phyloP scores from a whole-genome alignment of 2,113 vertebrate genomes.

The Callaeas wilsoni region DNA sequence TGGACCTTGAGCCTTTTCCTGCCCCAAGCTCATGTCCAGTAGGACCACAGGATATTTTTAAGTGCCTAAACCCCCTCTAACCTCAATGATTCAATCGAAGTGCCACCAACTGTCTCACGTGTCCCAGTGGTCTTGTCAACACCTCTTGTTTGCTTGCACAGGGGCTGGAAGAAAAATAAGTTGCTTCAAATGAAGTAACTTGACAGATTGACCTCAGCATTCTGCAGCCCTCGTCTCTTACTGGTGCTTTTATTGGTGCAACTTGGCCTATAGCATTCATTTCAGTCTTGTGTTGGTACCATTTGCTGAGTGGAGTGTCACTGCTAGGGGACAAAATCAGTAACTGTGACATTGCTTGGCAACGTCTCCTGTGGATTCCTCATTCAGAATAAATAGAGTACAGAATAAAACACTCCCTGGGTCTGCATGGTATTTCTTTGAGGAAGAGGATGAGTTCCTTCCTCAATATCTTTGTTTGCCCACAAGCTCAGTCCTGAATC shows the following conservation, averaged over 20 bases:
- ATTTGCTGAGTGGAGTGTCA: not conserved
- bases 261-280: rapidly evolving
- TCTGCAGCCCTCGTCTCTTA: not conserved
- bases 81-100: not conserved
- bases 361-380: not conserved
- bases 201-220: not conserved
- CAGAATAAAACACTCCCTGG: not conserved
- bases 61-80: not conserved
- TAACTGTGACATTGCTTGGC: not conserved
- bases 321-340: not conserved
- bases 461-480: not conserved
- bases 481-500: not conserved
- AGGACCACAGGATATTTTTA: not conserved
- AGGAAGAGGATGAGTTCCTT: not conserved
- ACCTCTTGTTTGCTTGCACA: not conserved
- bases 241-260: not conserved
- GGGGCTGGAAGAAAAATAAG: not conserved
- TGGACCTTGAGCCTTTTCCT: not conserved
- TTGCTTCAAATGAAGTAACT: not conserved
- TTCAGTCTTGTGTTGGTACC: not conserved
- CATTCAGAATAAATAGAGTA: not conserved
- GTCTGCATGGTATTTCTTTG: not conserved
- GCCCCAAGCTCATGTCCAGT: not conserved
- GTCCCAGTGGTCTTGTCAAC: not conserved
- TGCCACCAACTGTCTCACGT: rapidly evolving